Percentiles rank a stretch among this genome's conserved stretches.
Evolutionary conservation across 2,888 invertebrate genomes (phyloP).

Genomic region (Cephus pulcher): DNA sequence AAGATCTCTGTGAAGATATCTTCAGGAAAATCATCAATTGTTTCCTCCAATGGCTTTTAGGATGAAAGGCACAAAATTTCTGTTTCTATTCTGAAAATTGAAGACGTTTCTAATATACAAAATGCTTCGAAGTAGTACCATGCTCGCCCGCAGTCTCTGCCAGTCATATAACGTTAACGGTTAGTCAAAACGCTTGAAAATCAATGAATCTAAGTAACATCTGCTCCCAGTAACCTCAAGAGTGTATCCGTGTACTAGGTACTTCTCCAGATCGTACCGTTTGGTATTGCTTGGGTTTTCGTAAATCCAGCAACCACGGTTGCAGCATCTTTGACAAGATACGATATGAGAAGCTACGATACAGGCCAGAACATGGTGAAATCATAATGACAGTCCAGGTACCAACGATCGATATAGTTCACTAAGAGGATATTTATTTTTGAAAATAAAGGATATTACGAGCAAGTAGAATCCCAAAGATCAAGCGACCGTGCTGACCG

Average conservation of each 20-base stretch:
- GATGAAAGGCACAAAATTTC: not conserved
- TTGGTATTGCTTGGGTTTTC: not conserved
- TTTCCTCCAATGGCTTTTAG: not conserved
- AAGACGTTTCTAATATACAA: not conserved
- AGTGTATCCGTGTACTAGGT: not conserved
- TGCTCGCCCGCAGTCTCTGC: not conserved
- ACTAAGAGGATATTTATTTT: not conserved
- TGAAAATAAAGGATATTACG: not conserved
- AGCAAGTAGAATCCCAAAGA: not conserved
- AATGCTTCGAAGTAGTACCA: not conserved
- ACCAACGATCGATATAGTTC: not conserved
- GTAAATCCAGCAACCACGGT: slow-evolving; percentile 3
- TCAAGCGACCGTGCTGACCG: not conserved
- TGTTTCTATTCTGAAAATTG: not conserved
- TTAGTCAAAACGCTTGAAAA: not conserved
- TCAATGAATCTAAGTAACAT: not conserved
- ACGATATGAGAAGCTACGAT: slow-evolving; percentile 19
- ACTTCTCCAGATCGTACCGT: not conserved
- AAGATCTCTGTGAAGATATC: not conserved
- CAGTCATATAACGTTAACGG: not conserved
- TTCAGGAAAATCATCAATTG: not conserved
- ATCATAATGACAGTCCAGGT: not conserved
- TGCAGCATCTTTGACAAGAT: slow-evolving; percentile 8
- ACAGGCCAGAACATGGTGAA: slow-evolving; percentile 19
- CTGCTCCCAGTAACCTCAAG: not conserved